Base-by-base conservation (phyloP, 2,797 vertebrate species). In the Chelmon rostratus region DNA sequence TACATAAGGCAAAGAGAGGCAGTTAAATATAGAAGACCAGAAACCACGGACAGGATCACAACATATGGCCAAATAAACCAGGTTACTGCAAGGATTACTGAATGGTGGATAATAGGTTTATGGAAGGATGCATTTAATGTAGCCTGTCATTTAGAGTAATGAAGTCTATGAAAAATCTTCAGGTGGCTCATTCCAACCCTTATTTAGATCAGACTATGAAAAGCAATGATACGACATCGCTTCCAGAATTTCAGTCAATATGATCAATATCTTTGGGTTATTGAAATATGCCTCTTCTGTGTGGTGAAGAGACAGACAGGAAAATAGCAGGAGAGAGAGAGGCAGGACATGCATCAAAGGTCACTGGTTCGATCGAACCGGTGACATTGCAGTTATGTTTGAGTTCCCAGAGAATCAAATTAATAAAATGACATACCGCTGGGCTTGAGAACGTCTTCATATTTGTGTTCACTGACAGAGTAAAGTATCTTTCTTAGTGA, bases 1-100 rank as follows among this genome's bases (percentile, higher is more conserved):
- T 78, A 81, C 33, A 50, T 74, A 73, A 81, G 56, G n/a, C 28
- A 35, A 62, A 66, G 44, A 46, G 52, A 57, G 54, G 25, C 31
- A 40, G 65, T 68, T 72, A 54, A 59, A 78, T 75, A 83, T 59
- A 67, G 40, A 53, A 16, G 16, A 53, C 19, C 35, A 73, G 49
- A 76, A 57, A 33, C 25, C 31, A 65, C 19, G 33, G 49, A 28
- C 40, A 33, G 25, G 40, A 68, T 49, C 23, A 73, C 57, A 56
- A 73, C 47, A 62, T 21, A 62, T 46, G 53, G 46, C 6, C 1
- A 23, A 61, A 74, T 54, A 67, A 81, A 47, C 10, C 35, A 57
- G 64, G 54, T 67, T 70, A 58, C 56, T 68, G 42, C 6, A 16
- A 25, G 15, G n/a, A 53, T 63, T 50, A 50, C 35, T 47, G 31